phyloP scores from a whole-genome alignment of 2,888 invertebrate genomes.

The Oxycera nigricornis region DNA sequence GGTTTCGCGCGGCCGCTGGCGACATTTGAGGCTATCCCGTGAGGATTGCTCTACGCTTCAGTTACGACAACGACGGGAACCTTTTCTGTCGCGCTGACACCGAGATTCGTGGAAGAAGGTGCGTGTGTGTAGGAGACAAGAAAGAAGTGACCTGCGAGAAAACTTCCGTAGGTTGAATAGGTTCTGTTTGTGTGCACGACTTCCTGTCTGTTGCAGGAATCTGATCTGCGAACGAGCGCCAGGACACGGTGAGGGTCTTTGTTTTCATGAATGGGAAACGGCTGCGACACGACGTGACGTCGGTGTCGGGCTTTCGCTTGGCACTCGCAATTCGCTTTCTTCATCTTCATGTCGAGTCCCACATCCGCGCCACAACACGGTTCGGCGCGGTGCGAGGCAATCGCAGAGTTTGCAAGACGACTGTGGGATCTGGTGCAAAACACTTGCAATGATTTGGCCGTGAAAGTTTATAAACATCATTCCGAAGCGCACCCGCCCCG shows the following conservation, averaged over 20 bases:
- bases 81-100: slow-evolving; percentile 32
- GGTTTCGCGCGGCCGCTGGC: neutral
- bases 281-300: slow-evolving; percentile 11
- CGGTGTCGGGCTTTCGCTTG: neutral
- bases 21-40: neutral
- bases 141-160: neutral
- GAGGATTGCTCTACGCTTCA: neutral
- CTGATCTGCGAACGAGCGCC: neutral
- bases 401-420: neutral
- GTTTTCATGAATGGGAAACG: slow-evolving; percentile 16
- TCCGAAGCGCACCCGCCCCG: neutral
- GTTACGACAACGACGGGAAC: slow-evolving; percentile 26
- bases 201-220: neutral
- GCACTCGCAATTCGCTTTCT: slow-evolving; percentile 13
- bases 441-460: slow-evolving; percentile 7
- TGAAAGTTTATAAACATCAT: slow-evolving; percentile 32
- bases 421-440: neutral
- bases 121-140: slow-evolving; percentile 19
- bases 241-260: neutral
- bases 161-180: neutral
- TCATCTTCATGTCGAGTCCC: neutral
- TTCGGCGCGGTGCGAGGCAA: neutral
- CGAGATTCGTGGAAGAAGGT: slow-evolving; percentile 30
- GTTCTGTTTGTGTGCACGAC: neutral
- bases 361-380: neutral